Percentiles rank a stretch among this genome's conserved stretches.
Conservation (phyloP, 2,888 invertebrate genomes). For the Trachelus tabidus region DNA sequence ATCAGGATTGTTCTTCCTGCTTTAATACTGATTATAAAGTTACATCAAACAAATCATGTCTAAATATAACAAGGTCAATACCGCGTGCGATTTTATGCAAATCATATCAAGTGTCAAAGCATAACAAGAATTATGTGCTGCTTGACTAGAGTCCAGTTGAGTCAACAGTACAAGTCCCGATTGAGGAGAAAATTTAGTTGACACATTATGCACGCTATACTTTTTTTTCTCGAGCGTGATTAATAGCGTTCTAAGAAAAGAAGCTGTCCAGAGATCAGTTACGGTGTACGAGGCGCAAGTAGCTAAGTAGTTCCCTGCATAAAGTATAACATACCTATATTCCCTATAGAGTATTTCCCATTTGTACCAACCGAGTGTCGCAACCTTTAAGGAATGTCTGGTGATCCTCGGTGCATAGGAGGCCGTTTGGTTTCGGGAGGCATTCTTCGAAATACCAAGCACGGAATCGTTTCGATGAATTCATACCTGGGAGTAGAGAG, state of each 20-base stretch:
- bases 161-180: background rate
- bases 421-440: background rate
- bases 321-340: slow-evolving; percentile 13
- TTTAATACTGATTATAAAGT: background rate
- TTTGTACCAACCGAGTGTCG: slow-evolving; percentile 23
- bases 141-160: background rate
- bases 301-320: background rate
- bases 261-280: slow-evolving; percentile 16
- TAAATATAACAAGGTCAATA: background rate
- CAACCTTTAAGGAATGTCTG: slow-evolving; percentile 33
- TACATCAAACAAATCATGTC: background rate
- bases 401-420: slow-evolving; percentile 29
- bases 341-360: slow-evolving; percentile 18
- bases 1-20: background rate
- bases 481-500: background rate
- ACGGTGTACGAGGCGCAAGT: slow-evolving; percentile 23
- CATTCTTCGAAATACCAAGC: background rate
- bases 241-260: slow-evolving; percentile 25
- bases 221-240: slow-evolving; percentile 26
- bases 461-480: background rate
- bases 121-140: background rate
- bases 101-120: background rate
- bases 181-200: background rate
- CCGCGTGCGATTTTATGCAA: background rate
- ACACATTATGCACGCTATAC: slow-evolving; percentile 10